phyloP scores from a whole-genome alignment of 2,888 invertebrate genomes.

The Venustoraphidia nigricollis region DNA sequence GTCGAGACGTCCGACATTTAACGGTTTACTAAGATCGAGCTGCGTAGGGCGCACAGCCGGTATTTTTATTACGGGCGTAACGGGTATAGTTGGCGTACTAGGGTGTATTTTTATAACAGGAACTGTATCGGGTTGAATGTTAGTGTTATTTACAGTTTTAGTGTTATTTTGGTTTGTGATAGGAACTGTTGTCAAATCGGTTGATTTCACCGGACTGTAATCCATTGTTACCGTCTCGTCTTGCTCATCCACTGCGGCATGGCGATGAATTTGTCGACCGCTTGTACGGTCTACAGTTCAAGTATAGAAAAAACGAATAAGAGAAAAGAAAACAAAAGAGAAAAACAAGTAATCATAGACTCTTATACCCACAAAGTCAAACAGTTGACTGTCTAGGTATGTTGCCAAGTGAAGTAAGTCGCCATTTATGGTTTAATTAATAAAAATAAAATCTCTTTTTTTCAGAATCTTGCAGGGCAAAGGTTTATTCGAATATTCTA shows the following conservation, averaged over 20 bases:
- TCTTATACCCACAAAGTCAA: background rate
- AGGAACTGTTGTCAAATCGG: background rate
- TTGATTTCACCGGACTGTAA: background rate
- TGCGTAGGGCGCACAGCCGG: constrained; percentile 21
- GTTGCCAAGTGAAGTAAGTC: too few species aligned
- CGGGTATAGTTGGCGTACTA: constrained; percentile 13
- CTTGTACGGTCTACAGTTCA: background rate
- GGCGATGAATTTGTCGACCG: background rate
- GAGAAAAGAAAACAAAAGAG: constrained; percentile 1
- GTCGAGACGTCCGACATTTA: constrained; percentile 18
- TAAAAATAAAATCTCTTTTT: too few species aligned
- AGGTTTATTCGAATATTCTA: too few species aligned
- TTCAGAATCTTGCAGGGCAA: too few species aligned
- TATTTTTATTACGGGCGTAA: constrained; percentile 21
- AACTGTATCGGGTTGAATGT: background rate
- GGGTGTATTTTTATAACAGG: background rate
- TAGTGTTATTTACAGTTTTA: constrained; percentile 1
- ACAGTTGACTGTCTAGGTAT: background rate
- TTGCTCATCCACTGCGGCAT: background rate
- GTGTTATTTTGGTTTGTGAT: background rate
- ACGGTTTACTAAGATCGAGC: constrained; percentile 24
- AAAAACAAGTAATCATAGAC: background rate
- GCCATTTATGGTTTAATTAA: too few species aligned
- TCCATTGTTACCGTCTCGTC: background rate
- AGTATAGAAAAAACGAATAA: background rate